Base-by-base conservation (phyloP, 2,888 invertebrate genomes). In the Syritta pipiens region DNA sequence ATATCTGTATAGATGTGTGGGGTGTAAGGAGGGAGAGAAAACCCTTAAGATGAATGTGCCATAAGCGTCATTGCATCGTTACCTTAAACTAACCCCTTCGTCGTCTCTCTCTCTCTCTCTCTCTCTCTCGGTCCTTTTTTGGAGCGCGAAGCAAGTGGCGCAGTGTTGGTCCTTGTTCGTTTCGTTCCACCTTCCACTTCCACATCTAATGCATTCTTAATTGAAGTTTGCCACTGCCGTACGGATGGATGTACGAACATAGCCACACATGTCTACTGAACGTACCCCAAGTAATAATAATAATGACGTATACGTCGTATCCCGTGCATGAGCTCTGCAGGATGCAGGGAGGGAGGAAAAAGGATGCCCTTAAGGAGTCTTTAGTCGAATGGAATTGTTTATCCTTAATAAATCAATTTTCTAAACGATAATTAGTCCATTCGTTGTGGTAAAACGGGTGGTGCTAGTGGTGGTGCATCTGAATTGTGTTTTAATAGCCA, bases 361-460 rank as follows among this genome's bases (percentile, higher is more conserved):
- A 51, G 44, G 69, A 51, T 62, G 44, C 69, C 62, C 55, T 51
- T 5, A 51, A 57, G 62, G 57, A 42, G 35, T 63, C 69, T 57
- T 44, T 35, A 57, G 32, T 48, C 12, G 14, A 57, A 51, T 28
- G 22, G 57, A 69, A 69, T 24, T 69, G 69, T 69, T 63, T 76
- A 69, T 69, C 57, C 37, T 53, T 65, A 71, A 65, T 71, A 65
- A 77, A 76, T 76, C 76, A 76, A 69, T 76, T 76, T 76, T 63
- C 63, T 51, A 69, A 57, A 44, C 48, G 63, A 65, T 77, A 77
- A 77, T 77, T 77, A 77, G 63, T 59, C 57, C 24, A 12, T 42
- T 28, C 51, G 42, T 30, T 55, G 32, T 19, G 17, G 14, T 37
- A 7, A 44, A 10, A 2, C 10, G 24, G 26, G 4, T 20, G 12